phyloP scores from a whole-genome alignment of 2,113 vertebrate species.

The Hoplias malabaricus region DNA sequence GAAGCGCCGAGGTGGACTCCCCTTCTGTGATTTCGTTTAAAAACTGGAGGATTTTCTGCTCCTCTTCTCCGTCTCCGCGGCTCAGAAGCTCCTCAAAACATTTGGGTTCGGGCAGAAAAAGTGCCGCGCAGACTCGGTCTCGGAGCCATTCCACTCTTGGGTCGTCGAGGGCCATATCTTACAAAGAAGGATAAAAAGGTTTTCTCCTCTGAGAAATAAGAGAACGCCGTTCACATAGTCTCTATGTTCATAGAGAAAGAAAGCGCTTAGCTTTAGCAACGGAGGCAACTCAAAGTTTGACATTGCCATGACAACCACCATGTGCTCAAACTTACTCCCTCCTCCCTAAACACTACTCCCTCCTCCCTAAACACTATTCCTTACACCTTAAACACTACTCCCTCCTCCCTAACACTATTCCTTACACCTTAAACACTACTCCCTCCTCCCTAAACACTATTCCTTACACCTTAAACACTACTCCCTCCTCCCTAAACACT shows the following conservation, averaged over 20 bases:
- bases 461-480: no score
- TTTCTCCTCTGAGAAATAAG: background rate
- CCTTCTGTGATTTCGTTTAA: slow-evolving; percentile 67
- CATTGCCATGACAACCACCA: slow-evolving; percentile 47
- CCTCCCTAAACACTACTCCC: no score
- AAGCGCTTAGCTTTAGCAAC: background rate
- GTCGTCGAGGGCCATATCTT: slow-evolving; percentile 76
- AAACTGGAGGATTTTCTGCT: slow-evolving; percentile 70
- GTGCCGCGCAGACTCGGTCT: slow-evolving; percentile 65
- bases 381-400: no score
- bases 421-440: no score
- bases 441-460: no score
- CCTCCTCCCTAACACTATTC: no score
- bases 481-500: no score
- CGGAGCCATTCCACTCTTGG: slow-evolving; percentile 83
- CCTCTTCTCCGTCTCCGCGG: slow-evolving; percentile 71
- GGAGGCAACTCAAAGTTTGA: slow-evolving; percentile 20
- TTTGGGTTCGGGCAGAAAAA: slow-evolving; percentile 66
- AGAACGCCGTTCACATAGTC: no score
- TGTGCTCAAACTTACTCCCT: no score
- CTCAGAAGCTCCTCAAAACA: slow-evolving; percentile 83
- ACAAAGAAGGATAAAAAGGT: no score
- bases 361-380: no score
- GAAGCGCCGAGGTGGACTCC: slow-evolving; percentile 63
- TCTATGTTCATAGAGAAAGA: no score